A percentile compares a stretch with the other conserved stretches of the same genome.
Conservation (phyloP, 2,113 vertebrate species). For the Perca schrenkii region DNA sequence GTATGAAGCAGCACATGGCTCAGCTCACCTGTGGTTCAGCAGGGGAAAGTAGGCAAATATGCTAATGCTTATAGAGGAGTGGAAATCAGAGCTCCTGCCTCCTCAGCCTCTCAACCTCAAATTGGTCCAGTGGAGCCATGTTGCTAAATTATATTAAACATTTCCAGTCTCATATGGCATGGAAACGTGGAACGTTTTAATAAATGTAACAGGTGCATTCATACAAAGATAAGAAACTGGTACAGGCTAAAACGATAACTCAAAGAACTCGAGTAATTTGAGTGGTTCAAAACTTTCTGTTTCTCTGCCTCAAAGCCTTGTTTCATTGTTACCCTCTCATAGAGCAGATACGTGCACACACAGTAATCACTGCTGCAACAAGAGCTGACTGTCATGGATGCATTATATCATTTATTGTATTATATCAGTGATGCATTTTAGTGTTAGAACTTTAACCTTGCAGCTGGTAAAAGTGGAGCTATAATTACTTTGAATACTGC, state of each 20-base stretch:
- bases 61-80: conserved; percentile 20
- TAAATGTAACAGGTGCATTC: conserved; percentile 62
- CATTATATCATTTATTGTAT: neutral
- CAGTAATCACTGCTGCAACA: neutral
- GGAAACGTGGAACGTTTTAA: conserved; percentile 7
- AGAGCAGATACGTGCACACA: neutral
- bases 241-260: neutral
- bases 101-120: conserved; percentile 6
- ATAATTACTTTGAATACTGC: neutral
- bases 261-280: conserved; percentile 30
- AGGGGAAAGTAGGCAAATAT: conserved; percentile 9
- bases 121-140: conserved; percentile 25
- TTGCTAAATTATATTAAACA: conserved; percentile 50
- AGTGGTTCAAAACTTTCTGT: conserved; percentile 26
- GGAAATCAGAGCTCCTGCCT: conserved; percentile 61
- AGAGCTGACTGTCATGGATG: conserved; percentile 3
- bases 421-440: too few relatives aligned
- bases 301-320: neutral
- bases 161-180: conserved; percentile 47
- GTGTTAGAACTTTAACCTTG: neutral
- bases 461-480: neutral
- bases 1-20: conserved; percentile 17
- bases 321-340: neutral
- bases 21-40: conserved; percentile 49
- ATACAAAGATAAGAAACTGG: conserved; percentile 46